Conservation (phyloP, 2,888 invertebrate genomes). For the Rhynchonema sp. region DNA sequence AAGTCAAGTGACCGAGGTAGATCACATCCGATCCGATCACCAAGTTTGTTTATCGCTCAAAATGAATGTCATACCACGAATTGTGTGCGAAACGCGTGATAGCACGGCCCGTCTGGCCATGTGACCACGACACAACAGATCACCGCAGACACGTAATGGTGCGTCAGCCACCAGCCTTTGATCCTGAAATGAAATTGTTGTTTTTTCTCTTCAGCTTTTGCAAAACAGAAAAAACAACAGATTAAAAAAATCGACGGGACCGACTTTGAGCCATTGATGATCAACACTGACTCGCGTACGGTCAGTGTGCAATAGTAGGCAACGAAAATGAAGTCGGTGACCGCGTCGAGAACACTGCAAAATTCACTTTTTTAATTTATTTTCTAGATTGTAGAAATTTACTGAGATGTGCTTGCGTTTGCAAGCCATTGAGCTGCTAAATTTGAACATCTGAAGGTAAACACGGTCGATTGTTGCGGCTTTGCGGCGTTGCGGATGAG, state of each 20-base stretch:
- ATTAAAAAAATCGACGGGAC: neutral
- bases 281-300: slow-evolving; percentile 89
- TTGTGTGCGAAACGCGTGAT: slow-evolving; percentile 13
- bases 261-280: slow-evolving; percentile 78
- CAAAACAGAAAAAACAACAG: neutral
- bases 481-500: no score
- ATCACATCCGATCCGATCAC: no score
- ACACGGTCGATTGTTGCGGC: no score
- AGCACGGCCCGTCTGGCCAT: slow-evolving; percentile 85
- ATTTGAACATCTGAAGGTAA: no score
- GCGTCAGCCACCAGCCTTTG: slow-evolving; percentile 88
- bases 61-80: slow-evolving; percentile 11
- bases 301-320: slow-evolving; percentile 99
- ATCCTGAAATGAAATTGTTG: slow-evolving; percentile 24
- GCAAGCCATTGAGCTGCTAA: no score
- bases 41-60: no score
- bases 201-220: no score
- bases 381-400: no score
- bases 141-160: slow-evolving; percentile 91
- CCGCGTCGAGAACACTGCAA: slow-evolving; percentile 35
- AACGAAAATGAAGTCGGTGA: slow-evolving; percentile 61
- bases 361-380: no score
- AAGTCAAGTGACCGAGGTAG: no score
- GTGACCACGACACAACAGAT: slow-evolving; percentile 80
- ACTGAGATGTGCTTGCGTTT: no score